Conservation (phyloP, 2,113 vertebrate species). For the Mustela nigripes region DNA sequence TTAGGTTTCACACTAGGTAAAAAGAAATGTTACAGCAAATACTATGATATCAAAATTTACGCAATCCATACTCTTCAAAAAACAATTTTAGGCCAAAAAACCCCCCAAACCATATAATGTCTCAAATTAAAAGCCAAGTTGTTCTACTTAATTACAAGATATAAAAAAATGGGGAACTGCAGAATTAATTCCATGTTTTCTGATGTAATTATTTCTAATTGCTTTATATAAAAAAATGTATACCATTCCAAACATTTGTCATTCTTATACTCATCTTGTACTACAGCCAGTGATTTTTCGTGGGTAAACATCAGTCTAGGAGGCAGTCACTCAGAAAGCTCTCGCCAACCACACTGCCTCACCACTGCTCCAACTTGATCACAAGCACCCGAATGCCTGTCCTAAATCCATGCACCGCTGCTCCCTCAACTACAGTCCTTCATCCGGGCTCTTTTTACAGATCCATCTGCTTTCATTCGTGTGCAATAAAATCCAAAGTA, state of each 20-base stretch:
- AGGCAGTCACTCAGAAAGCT: conserved; percentile 73
- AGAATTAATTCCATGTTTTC: conserved; percentile 25
- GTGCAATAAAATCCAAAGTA: background rate
- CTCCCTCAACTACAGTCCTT: background rate
- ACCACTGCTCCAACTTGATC: conserved; percentile 64
- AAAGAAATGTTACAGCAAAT: background rate
- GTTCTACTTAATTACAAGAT: background rate
- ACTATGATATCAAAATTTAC: background rate
- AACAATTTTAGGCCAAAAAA: background rate
- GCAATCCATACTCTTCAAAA: background rate
- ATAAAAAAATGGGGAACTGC: background rate
- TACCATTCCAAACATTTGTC: background rate
- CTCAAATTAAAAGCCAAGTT: conserved; percentile 13
- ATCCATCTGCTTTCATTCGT: background rate
- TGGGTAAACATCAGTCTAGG: conserved; percentile 49
- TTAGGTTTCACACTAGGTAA: background rate
- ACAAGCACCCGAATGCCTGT: conserved; percentile 8
- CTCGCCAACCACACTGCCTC: conserved; percentile 44
- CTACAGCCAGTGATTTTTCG: conserved; percentile 37
- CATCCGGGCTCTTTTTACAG: background rate
- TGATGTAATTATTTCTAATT: background rate
- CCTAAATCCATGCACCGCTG: conserved; percentile 30
- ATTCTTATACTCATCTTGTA: conserved; percentile 51
- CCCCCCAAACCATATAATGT: background rate
- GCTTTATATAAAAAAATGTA: background rate